A percentile compares a stretch with the other conserved stretches of the same genome.
These are phyloP conservation scores for Miniopterus natalensis DNA, from an alignment of 2,113 vertebrate species.

Conservation along the genomic window DNA sequence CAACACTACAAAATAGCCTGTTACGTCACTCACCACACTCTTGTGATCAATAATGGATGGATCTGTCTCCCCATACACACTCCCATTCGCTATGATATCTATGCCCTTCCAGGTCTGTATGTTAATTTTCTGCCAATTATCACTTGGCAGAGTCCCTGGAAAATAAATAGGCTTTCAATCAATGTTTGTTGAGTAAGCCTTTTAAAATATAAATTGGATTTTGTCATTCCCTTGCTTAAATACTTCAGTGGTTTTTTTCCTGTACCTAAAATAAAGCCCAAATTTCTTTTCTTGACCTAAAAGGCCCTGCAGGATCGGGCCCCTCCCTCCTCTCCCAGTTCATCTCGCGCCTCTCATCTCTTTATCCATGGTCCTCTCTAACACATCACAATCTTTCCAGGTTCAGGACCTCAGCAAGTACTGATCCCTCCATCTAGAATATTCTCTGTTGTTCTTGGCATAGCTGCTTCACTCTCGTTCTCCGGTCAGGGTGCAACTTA, in stretches of 20 bases:
- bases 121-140: not conserved
- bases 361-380: not conserved
- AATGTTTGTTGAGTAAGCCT: not conserved
- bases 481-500: not conserved
- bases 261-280: constrained; percentile 25
- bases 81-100: not conserved
- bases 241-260: not conserved
- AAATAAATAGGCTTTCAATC: constrained; percentile 31
- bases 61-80: not conserved
- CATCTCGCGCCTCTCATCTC: not conserved
- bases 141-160: not conserved
- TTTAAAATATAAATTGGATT: constrained; percentile 18
- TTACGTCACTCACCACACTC: not conserved
- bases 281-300: constrained; percentile 11
- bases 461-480: not conserved
- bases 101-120: not conserved
- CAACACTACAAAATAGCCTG: not conserved
- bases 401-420: not conserved
- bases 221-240: not conserved
- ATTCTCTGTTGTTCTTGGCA: not conserved
- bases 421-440: not conserved
- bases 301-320: not conserved
- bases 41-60: not conserved
- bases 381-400: not conserved
- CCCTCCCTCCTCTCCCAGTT: not conserved